These are phyloP conservation scores for Tetraodon nigroviridis DNA, from an alignment of 2,113 vertebrate species.

Conservation along the genomic window DNA sequence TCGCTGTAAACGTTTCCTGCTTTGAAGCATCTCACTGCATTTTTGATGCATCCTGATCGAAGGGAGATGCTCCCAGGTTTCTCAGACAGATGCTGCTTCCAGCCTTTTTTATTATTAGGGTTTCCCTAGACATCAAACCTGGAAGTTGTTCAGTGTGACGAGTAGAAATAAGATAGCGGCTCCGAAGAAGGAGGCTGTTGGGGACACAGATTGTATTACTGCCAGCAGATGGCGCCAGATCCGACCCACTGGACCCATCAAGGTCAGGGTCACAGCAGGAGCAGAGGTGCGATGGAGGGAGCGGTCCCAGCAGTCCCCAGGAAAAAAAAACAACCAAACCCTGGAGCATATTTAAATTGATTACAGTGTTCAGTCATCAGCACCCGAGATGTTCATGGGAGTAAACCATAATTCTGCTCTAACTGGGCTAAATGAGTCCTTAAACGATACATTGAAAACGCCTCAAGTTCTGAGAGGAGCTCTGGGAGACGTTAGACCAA, in stretches of 20 bases:
- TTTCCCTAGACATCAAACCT: constrained; percentile 29
- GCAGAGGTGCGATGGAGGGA: no score
- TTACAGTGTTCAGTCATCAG: background rate
- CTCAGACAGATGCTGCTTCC: constrained; percentile 5
- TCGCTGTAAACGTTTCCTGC: background rate
- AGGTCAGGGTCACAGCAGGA: no score
- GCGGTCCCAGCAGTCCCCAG: background rate
- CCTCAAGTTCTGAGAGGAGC: constrained; percentile 49
- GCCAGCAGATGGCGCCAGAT: no score
- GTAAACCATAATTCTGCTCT: constrained; percentile 30
- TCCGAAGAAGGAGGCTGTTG: no score
- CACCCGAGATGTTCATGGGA: constrained; percentile 7
- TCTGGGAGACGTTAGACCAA: constrained; percentile 49
- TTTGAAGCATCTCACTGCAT: constrained; percentile 3
- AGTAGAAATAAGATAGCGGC: constrained; percentile 16
- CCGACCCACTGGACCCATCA: no score
- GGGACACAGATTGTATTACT: no score
- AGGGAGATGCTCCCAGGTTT: constrained; percentile 9
- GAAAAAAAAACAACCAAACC: background rate
- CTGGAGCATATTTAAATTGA: background rate
- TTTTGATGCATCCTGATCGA: background rate
- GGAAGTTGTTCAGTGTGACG: constrained; percentile 24
- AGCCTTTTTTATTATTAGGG: constrained; percentile 36
- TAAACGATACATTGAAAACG: constrained; percentile 31
- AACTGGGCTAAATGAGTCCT: constrained; percentile 27